Percentiles rank a stretch among this genome's conserved stretches.
These are phyloP conservation scores for Florisuga fusca DNA, from an alignment of 2,797 vertebrate genomes.

Conservation along the genomic window DNA sequence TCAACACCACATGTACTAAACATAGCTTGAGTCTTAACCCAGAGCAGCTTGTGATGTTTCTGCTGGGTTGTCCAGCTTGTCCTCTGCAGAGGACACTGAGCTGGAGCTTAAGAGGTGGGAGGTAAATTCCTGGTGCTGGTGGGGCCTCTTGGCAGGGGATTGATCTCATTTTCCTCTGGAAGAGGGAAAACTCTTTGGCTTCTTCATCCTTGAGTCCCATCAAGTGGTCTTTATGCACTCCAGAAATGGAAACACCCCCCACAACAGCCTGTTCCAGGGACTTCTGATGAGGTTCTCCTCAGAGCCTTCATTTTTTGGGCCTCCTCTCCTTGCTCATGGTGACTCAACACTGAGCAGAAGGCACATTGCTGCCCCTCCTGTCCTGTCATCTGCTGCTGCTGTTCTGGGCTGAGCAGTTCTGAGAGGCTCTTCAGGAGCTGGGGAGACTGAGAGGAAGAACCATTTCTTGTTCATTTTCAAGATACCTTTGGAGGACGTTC, in stretches of 20 bases:
- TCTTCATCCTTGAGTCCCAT: neutral
- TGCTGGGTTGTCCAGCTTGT: neutral
- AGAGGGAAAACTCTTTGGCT: rapidly evolving
- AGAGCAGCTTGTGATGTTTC: neutral
- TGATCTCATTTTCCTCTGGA: neutral
- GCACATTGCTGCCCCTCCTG: rapidly evolving
- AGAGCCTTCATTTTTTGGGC: neutral
- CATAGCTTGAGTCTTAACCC: neutral
- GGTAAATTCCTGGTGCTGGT: neutral
- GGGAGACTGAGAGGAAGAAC: rapidly evolving
- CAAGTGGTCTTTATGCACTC: rapidly evolving
- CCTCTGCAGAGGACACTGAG: neutral
- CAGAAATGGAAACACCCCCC: rapidly evolving
- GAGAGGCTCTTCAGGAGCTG: rapidly evolving
- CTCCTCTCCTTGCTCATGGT: neutral
- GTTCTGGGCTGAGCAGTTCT: neutral
- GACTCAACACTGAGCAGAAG: neutral
- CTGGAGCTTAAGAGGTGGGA: neutral
- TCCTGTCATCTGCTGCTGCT: neutral
- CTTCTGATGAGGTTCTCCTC: neutral
- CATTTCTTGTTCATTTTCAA: neutral
- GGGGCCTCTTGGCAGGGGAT: neutral
- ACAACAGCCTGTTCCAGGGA: rapidly evolving
- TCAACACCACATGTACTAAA: neutral
- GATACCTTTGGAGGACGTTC: neutral